Base-by-base conservation (phyloP, 2,797 vertebrate genomes). In the Kryptopterus vitreolus region DNA sequence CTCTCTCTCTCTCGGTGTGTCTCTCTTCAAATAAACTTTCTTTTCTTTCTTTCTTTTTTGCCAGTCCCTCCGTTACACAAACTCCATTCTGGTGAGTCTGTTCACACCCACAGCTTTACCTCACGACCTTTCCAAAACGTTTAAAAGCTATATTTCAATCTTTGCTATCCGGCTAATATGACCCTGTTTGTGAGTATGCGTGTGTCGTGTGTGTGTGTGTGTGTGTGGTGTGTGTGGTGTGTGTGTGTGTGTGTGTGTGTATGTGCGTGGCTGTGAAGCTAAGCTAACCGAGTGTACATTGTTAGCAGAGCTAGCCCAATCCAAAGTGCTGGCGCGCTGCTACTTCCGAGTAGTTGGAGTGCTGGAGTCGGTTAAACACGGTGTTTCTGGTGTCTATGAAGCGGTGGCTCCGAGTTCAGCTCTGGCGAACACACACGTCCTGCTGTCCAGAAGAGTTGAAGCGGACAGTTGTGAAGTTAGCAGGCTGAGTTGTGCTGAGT, bases 51-150 rank as follows among this genome's bases (percentile, higher is more conserved):
- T 43, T 43, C 10, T 43, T 71, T 79, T 74, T 81, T 63, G 24
- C 48, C n/a, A 26, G n/a, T 20, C 61, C 48, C 26, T 61, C 63
- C n/a, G 55, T 11, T 38, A 26, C 7, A 52, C 50, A 13, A 61
- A 43, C 63, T 59, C 22, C 43, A 50, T 31, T 38, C 72, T 22
- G 79, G 79, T 81, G 55, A 81, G 79, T 61, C 12, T 9, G 24
- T 4, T 10, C 29, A 9, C 3, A 1, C 3, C 4, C 0, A 1
- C 15, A 2, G 29, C 4, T 8, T 12, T 33, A 26, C 15, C 33
- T 68, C 6, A 58, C 20, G 0, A 11, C 35, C 35, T 46, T 20
- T 20, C 3, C 5, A 5, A 13, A 13, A 20, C 50, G 20, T 73
- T 29, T 59, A 16, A 29, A 26, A 29, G 0, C 31, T 59, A 1